A percentile compares a stretch with the other conserved stretches of the same genome.
These are phyloP conservation scores for Pseudotriccus pelzelni DNA, from an alignment of 2,797 vertebrate genomes.

Conservation along the genomic window DNA sequence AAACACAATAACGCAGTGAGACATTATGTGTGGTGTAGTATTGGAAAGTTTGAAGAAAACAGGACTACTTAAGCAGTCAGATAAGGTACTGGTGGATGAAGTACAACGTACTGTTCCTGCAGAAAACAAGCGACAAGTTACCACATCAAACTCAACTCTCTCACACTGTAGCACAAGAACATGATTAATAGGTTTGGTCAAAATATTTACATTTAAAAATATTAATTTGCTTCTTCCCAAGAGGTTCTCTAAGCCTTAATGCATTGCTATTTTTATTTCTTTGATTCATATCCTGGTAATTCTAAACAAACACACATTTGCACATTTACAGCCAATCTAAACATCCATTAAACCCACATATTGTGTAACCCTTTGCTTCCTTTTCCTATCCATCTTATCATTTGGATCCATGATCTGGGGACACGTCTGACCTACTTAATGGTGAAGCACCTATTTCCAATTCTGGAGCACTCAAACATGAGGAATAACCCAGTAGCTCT, in stretches of 20 bases:
- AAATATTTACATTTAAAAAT: slow-evolving; percentile 60
- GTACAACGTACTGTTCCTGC: neutral
- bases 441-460: neutral
- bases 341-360: neutral
- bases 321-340: slow-evolving; percentile 28
- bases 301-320: neutral
- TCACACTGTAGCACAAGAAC: neutral
- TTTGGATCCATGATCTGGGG: neutral
- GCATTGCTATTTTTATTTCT: slow-evolving; percentile 52
- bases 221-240: slow-evolving; percentile 44
- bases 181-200: slow-evolving; percentile 30
- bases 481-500: neutral
- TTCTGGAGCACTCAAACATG: neutral
- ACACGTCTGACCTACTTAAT: neutral
- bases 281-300: slow-evolving; percentile 53
- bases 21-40: neutral
- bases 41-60: neutral
- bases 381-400: neutral
- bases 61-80: neutral
- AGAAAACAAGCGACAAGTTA: neutral
- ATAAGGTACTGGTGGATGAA: neutral
- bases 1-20: neutral
- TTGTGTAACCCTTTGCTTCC: neutral
- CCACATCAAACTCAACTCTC: neutral
- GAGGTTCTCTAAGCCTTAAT: slow-evolving; percentile 33